Evolutionary conservation across 2,888 invertebrate genomes (phyloP).

Genomic region (Graphium colonna): DNA sequence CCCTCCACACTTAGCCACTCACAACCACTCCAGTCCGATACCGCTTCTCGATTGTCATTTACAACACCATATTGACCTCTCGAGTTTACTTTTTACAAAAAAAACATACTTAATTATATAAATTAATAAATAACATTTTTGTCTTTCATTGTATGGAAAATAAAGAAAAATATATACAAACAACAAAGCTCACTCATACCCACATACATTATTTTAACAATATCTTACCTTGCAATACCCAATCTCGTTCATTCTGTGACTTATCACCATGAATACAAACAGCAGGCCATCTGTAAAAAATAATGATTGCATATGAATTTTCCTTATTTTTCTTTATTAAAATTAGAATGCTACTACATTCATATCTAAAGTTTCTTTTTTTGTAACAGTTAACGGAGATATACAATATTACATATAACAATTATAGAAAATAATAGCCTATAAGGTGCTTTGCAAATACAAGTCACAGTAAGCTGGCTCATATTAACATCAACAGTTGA

Average conservation of each 20-base stretch:
- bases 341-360: too few species aligned
- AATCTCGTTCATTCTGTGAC: conserved; percentile 95
- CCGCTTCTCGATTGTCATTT: conserved; percentile 49
- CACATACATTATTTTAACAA: neutral
- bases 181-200: conserved; percentile 18
- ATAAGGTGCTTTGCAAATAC: too few species aligned
- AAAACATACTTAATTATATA: conserved; percentile 13
- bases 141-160: conserved; percentile 20
- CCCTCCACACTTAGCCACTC: conserved; percentile 35
- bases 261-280: conserved; percentile 97
- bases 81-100: conserved; percentile 7
- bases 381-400: too few species aligned
- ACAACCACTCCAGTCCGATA: conserved; percentile 49
- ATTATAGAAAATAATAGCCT: too few species aligned
- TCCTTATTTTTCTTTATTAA: too few species aligned
- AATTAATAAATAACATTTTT: conserved; percentile 8
- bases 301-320: too few species aligned
- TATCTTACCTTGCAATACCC: conserved; percentile 89
- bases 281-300: conserved; percentile 84
- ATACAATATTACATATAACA: too few species aligned
- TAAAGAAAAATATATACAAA: conserved; percentile 25
- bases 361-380: too few species aligned
- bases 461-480: too few species aligned
- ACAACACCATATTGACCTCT: conserved; percentile 4
- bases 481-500: too few species aligned